A percentile compares a stretch with the other conserved stretches of the same genome.
phyloP scores from a whole-genome alignment of 2,888 invertebrate species.

The Coleophora deauratella region DNA sequence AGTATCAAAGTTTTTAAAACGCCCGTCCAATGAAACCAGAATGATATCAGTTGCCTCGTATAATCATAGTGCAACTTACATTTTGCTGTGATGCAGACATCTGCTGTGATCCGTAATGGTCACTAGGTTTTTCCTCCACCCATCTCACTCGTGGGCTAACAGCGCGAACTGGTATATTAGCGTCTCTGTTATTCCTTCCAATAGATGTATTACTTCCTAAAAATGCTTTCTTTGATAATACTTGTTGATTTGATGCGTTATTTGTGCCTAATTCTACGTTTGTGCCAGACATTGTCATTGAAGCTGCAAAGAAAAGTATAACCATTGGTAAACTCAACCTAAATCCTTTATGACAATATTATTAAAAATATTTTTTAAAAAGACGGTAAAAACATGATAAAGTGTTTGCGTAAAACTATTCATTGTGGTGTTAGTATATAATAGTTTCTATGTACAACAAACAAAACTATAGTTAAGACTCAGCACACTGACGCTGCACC shows the following conservation, averaged over 20 bases:
- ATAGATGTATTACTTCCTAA: slow-evolving; percentile 68
- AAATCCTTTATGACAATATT: neutral
- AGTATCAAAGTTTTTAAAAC: neutral
- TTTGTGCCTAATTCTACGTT: slow-evolving; percentile 71
- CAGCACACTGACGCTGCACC: slow-evolving; percentile 50
- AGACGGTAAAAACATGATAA: slow-evolving; percentile 52
- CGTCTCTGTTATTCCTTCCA: slow-evolving; percentile 59
- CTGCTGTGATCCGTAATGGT: slow-evolving; percentile 56
- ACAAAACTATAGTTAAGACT: slow-evolving; percentile 33
- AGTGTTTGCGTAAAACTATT: slow-evolving; percentile 26
- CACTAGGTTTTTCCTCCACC: slow-evolving; percentile 62
- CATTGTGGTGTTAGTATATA: slow-evolving; percentile 31
- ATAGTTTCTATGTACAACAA: slow-evolving; percentile 30
- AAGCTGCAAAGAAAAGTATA: slow-evolving; percentile 70
- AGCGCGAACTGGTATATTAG: slow-evolving; percentile 65
- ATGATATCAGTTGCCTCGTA: no score
- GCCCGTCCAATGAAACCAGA: no score
- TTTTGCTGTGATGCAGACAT: slow-evolving; percentile 62
- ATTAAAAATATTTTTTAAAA: slow-evolving; percentile 2
- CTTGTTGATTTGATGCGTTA: slow-evolving; percentile 55
- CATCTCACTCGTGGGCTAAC: slow-evolving; percentile 69
- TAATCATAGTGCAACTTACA: slow-evolving; percentile 32
- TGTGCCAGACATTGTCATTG: slow-evolving; percentile 79
- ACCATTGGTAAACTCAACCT: neutral
- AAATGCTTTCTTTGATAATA: slow-evolving; percentile 66